Conservation (phyloP, 2,888 invertebrate genomes). For the Orgyia antiqua region DNA sequence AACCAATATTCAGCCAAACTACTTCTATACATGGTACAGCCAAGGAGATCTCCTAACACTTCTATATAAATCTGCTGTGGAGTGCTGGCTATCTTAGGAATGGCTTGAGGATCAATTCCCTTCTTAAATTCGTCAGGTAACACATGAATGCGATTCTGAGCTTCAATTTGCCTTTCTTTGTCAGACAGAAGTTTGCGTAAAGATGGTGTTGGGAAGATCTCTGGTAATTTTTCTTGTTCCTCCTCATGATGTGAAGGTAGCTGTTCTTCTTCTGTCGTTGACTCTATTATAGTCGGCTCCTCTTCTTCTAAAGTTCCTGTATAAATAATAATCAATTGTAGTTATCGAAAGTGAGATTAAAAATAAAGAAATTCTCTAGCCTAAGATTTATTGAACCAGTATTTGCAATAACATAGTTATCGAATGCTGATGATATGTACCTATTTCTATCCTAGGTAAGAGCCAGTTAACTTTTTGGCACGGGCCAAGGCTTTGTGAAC, state of each 20-base stretch:
- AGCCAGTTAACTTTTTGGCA: too few species aligned
- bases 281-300: constrained; percentile 20
- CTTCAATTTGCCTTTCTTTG: constrained; percentile 39
- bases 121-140: constrained; percentile 50
- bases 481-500: too few species aligned
- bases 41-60: constrained; percentile 52
- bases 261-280: constrained; percentile 25
- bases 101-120: constrained; percentile 43
- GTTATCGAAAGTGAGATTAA: too few species aligned
- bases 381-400: too few species aligned
- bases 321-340: too few species aligned
- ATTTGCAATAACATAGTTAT: too few species aligned
- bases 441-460: too few species aligned
- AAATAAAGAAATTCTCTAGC: too few species aligned
- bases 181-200: constrained; percentile 51
- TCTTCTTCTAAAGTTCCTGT: constrained; percentile 10
- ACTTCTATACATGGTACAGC: constrained; percentile 51
- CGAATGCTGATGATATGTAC: too few species aligned
- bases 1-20: constrained; percentile 74
- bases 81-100: constrained; percentile 52
- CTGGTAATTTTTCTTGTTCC: constrained; percentile 29
- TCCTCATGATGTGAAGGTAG: constrained; percentile 17
- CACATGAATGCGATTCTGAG: constrained; percentile 52
- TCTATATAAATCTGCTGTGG: constrained; percentile 56
- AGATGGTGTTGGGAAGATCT: constrained; percentile 56